Conservation (phyloP, 2,888 invertebrate species). For the Schizaphis graminum region DNA sequence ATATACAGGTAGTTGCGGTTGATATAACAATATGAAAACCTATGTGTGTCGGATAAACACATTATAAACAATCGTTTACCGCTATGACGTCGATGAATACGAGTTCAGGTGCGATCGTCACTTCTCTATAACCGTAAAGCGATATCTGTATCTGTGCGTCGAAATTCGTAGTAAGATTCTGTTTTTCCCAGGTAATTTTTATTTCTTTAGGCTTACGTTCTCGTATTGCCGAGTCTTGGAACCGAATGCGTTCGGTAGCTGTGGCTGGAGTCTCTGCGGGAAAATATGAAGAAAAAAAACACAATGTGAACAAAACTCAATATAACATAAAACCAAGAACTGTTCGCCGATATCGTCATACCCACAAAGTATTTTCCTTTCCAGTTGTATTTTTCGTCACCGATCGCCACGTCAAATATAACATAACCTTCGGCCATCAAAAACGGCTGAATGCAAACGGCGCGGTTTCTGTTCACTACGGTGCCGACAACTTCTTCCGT, state of each 20-base stretch:
- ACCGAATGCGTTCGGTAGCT: constrained; percentile 88
- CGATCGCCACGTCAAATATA: constrained; percentile 86
- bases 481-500: constrained; percentile 84
- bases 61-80: constrained; percentile 70
- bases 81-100: constrained; percentile 85
- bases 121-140: constrained; percentile 91
- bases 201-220: constrained; percentile 76
- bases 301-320: background rate
- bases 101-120: constrained; percentile 84
- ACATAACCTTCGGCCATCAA: constrained; percentile 91
- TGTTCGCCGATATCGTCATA: constrained; percentile 71
- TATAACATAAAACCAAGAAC: background rate
- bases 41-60: background rate
- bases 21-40: background rate
- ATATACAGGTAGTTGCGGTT: background rate
- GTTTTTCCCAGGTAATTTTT: constrained; percentile 85
- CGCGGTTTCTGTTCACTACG: constrained; percentile 84
- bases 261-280: constrained; percentile 86
- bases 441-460: constrained; percentile 90
- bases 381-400: constrained; percentile 88
- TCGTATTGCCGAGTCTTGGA: constrained; percentile 72
- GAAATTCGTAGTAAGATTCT: constrained; percentile 85
- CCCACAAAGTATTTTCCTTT: constrained; percentile 92
- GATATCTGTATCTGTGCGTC: constrained; percentile 85
- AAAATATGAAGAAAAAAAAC: background rate